Percentiles rank a stretch among this genome's conserved stretches.
Evolutionary conservation across 1,140 invertebrate genomes (phyloP).

Genomic region (Panagrolaimus sp.): DNA sequence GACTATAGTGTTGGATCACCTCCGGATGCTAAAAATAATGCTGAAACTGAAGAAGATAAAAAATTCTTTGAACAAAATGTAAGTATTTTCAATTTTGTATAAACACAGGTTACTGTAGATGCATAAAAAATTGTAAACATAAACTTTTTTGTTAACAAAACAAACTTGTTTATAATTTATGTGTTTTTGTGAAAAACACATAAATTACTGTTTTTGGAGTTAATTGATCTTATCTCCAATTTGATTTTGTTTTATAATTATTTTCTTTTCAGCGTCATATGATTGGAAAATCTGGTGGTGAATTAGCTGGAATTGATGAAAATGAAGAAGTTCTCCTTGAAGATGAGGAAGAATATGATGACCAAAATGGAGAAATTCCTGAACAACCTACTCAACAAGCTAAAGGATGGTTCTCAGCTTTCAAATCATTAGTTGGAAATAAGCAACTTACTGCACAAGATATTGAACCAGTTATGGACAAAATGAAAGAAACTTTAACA

Average conservation of each 20-base stretch:
- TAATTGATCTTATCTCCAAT: neutral
- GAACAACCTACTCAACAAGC: conserved; percentile 2
- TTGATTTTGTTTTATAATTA: neutral
- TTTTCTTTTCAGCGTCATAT: conserved; percentile 39
- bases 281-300: conserved; percentile 48
- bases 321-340: conserved; percentile 23
- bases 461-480: conserved; percentile 81
- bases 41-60: conserved; percentile 21
- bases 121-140: too few species aligned
- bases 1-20: conserved; percentile 69
- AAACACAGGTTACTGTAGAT: neutral
- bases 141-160: too few species aligned
- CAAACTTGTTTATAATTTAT: too few species aligned
- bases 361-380: conserved; percentile 3
- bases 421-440: conserved; percentile 55
- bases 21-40: conserved; percentile 22
- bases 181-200: too few species aligned
- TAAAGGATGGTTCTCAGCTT: conserved; percentile 53
- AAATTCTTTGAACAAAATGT: conserved; percentile 41
- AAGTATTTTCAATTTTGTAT: conserved; percentile 2
- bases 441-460: conserved; percentile 64
- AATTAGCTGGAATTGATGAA: conserved; percentile 47
- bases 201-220: too few species aligned
- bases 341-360: conserved; percentile 39
- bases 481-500: conserved; percentile 92